These are phyloP conservation scores for Clepsis dumicolana DNA, from an alignment of 2,888 invertebrate species.

Conservation along the genomic window DNA sequence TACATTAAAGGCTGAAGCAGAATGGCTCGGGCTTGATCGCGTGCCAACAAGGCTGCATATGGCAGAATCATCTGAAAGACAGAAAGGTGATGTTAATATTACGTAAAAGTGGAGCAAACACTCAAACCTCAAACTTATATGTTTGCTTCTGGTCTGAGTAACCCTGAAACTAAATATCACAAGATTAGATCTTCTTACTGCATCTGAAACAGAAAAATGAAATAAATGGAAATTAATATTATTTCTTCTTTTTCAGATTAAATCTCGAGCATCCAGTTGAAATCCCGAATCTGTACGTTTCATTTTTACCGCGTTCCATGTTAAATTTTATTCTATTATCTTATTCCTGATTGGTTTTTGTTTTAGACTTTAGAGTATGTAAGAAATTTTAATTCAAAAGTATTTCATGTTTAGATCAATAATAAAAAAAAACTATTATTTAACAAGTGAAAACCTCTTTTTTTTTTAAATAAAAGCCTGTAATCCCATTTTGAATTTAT, in stretches of 20 bases:
- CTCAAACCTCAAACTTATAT: conserved; percentile 68
- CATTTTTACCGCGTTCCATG: conserved; percentile 26
- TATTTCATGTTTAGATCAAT: conserved; percentile 53
- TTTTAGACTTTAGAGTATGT: conserved; percentile 47
- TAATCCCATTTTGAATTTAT: conserved; percentile 72
- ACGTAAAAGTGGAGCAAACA: conserved; percentile 68
- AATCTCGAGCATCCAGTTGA: conserved; percentile 60
- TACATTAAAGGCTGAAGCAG: conserved; percentile 86
- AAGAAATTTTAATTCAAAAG: conserved; percentile 52
- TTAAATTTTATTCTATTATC: conserved; percentile 29
- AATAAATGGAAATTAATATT: conserved; percentile 74
- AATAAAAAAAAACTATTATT: conserved; percentile 60
- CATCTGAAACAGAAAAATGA: conserved; percentile 83
- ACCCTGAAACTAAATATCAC: conserved; percentile 68
- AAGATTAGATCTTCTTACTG: conserved; percentile 76
- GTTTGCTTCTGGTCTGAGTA: conserved; percentile 67
- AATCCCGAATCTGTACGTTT: conserved; percentile 46
- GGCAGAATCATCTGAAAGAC: conserved; percentile 85
- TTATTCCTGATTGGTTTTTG: conserved; percentile 41
- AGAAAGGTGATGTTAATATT: conserved; percentile 81
- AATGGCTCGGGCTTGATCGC: conserved; percentile 88
- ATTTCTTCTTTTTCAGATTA: conserved; percentile 74
- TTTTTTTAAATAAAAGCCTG: conserved; percentile 72
- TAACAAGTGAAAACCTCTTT: conserved; percentile 52
- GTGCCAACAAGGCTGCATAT: conserved; percentile 88